A percentile compares a stretch with the other conserved stretches of the same genome.
Evolutionary conservation across 2,797 vertebrate species (phyloP).

Genomic region (Anniella stebbinsi): DNA sequence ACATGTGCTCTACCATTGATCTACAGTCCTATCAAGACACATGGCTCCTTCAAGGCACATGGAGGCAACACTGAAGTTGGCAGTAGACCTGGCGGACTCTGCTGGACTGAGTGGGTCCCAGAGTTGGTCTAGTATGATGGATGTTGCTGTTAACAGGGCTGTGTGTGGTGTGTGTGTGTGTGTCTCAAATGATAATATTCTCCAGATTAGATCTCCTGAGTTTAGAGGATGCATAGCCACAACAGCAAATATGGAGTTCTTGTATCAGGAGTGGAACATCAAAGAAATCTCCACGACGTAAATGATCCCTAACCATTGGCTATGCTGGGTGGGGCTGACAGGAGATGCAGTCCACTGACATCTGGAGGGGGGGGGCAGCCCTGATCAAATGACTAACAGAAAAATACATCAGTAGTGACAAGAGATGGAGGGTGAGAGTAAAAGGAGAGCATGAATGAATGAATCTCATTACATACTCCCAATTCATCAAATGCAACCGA

Average conservation of each 20-base stretch:
- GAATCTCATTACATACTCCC: neutral
- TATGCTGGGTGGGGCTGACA: too few relatives aligned
- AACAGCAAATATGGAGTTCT: neutral
- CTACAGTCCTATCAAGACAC: too few relatives aligned
- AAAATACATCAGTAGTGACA: neutral
- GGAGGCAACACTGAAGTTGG: neutral
- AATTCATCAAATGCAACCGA: neutral
- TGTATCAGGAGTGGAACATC: neutral
- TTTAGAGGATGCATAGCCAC: neutral
- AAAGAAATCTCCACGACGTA: neutral
- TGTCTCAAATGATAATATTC: neutral
- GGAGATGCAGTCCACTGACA: too few relatives aligned
- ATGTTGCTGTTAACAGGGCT: neutral
- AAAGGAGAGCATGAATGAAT: neutral
- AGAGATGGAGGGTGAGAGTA: neutral
- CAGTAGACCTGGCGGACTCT: neutral
- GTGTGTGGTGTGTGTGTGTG: too few relatives aligned
- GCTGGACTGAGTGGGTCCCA: neutral
- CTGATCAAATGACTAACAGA: neutral
- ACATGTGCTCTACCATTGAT: too few relatives aligned
- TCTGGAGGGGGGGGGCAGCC: neutral
- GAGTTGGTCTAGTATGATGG: neutral
- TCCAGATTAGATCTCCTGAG: neutral
- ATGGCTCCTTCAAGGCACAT: neutral
- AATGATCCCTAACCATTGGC: too few relatives aligned